Percentiles rank a stretch among this genome's conserved stretches.
Evolutionary conservation across 2,797 vertebrate genomes (phyloP).

Genomic region (Artibeus jamaicensis): DNA sequence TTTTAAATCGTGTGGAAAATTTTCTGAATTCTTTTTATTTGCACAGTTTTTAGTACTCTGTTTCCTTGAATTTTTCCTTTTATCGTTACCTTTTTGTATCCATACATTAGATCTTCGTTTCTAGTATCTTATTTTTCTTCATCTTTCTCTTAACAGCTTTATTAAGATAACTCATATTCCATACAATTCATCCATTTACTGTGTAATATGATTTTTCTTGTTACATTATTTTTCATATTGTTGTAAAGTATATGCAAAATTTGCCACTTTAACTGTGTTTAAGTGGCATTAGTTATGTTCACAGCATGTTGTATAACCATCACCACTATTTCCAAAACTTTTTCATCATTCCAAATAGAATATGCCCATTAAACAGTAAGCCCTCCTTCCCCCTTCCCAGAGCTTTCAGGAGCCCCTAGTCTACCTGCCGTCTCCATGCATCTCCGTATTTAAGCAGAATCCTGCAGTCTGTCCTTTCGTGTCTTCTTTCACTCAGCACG

Average conservation of each 20-base stretch:
- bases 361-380: not conserved
- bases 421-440: not conserved
- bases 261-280: not conserved
- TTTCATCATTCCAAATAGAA: not conserved
- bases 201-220: not conserved
- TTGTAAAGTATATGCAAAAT: not conserved
- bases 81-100: not conserved
- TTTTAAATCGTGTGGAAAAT: not conserved
- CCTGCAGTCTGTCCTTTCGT: not conserved
- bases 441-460: not conserved
- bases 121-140: not conserved
- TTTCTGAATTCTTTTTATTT: not conserved
- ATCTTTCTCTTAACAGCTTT: no score
- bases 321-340: not conserved
- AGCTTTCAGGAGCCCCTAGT: not conserved
- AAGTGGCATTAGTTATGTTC: not conserved
- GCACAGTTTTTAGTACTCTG: not conserved
- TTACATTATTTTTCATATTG: not conserved
- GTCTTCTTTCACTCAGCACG: not conserved
- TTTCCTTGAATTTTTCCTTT: not conserved
- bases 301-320: not conserved
- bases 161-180: not conserved
- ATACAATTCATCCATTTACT: not conserved
- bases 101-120: not conserved
- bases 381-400: not conserved